Base-by-base conservation (phyloP, 1,140 invertebrate genomes). In the Temnothorax nylanderi region DNA sequence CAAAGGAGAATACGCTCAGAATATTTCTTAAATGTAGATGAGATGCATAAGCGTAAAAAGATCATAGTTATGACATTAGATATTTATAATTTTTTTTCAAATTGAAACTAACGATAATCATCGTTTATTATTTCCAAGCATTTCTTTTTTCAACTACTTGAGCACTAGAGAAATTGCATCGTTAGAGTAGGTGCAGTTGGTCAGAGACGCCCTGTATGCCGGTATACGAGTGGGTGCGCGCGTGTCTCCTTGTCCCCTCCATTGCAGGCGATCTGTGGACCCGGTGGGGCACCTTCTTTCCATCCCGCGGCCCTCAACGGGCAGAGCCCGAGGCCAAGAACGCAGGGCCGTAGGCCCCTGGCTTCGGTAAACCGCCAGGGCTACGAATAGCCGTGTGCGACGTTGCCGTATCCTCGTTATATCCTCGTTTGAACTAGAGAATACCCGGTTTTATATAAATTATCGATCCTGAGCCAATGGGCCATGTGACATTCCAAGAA, bases 241-340 rank as follows among this genome's bases (percentile, higher is more conserved):
- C 75, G 90, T 90, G 88, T 90, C 89, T 89, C 89, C 80, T 88
- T 86, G 74, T 69, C 86, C 76, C 71, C 60, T 56, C 88, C n/a
- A 76, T 21, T 34, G 37, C 51, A 67, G 37, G 37, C 67, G 41
- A 58, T 85, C 82, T 84, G 37, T 65, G 81, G 84, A 56, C 85
- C 78, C 84, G 88, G 60, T 88, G 82, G 76, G 84, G 81, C 78
- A 89, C 72, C 69, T 69, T 75, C 60, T 58, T 67, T 62, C 80
- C 65, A 62, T 72, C 32, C 56, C 51, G n/a, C 32, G 49, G 21
- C 44, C 51, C 82, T 64, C 58, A 49, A 56, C 62, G 18, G 32
- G 21, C 80, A 56, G 51, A 87, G 89, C 91, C 92, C 84, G 92
- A 93, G 91, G 91, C 92, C 92, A 92, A 89, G 92, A 90, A 75